Base-by-base conservation (phyloP, 2,797 vertebrate species). In the Pantherophis alleghaniensis region DNA sequence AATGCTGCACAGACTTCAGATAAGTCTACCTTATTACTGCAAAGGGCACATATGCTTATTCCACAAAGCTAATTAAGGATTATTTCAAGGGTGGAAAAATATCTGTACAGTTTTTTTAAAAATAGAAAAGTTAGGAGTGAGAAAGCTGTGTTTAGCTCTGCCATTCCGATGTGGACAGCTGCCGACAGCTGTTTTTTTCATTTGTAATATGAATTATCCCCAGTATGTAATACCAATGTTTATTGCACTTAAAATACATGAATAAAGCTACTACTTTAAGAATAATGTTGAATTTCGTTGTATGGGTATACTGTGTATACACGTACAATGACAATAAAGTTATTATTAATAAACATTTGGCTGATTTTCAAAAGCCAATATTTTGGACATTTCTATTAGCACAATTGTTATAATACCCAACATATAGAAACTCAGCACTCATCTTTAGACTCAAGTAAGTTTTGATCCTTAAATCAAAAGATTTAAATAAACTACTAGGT, bases 91-190 rank as follows among this genome's bases (percentile, higher is more conserved):
- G 14, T 61, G 86, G 9, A 12, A 24, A 79, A 60, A 83, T 42
- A 66, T 86, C 42, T 63, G 92, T 7, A 0, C 47, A 66, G 9
- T 12, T 42, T 79, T 20, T 37, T 74, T 79, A 88, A 88, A 66
- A 56, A 79, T 79, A 88, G n/a, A 86, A 79, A 94, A 32, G 90
- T 57, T 92, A 42, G 32, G 79, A 93, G 83, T 47, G 91, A 95
- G 94, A 90, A 92, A 74, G 87, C 51, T 66, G 60, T 37, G 47
- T 42, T 92, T 86, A 56, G 86, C 47, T 22, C 3, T 1, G 91
- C 0, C 91, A 1, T 92, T 26, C 90, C 47, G 93, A 91, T 7
- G 89, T 63, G 47, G 0, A 26, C 24, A 47, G 26, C 20, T 22
- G 60, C 87, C 69, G 0, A 26, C 24, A 47, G 26, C 20, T 22